Evolutionary conservation across 2,888 invertebrate genomes (phyloP), one percentile per base, ranked within the genome.

Genomic region (Serripes groenlandicus): DNA sequence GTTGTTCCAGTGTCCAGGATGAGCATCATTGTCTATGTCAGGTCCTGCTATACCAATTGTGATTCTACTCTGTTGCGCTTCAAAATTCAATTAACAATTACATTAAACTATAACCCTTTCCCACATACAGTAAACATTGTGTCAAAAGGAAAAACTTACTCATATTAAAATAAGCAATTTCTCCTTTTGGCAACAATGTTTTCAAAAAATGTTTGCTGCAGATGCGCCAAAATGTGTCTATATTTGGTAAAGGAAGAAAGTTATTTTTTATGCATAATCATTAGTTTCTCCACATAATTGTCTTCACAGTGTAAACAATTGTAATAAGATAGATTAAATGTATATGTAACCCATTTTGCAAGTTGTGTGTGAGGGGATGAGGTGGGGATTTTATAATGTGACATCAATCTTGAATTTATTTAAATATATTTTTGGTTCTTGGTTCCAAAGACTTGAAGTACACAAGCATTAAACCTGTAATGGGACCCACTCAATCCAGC

Each of bases 21-120:
- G 89, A n/a, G 90, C 89, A 76, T 92, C 92, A 71, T 92, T 91
- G n/a, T 88, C 88, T 32, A 94, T 93, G 76, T 93, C 91, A 18
- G 92, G 90, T 21, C 93, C 92, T 58, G 94, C 93, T 66, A 94
- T 93, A 35, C 94, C 94, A 28, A 93, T 85, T 2, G 92, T 92
- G 21, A 94, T 91, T 62, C 89, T 88, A 81, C 94, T 92, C 15
- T 89, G 82, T 34, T 88, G 83, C 69, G 90, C 92, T 92, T 21
- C 15, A 30, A 56, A 30, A 28, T 11, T 60, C 4, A 60, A 28
- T 60, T 26, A 60, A 7, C 28, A 30, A 30, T n/a, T 7, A 56
- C 9, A 9, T n/a, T 23, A 28, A 60, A 26, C 4, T 30, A 28
- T 30, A 9, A 60, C 28, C 60, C 32, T 60, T 60, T 28, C 7